Base-by-base conservation (phyloP, 2,888 invertebrate genomes). In the Nezara viridula region DNA sequence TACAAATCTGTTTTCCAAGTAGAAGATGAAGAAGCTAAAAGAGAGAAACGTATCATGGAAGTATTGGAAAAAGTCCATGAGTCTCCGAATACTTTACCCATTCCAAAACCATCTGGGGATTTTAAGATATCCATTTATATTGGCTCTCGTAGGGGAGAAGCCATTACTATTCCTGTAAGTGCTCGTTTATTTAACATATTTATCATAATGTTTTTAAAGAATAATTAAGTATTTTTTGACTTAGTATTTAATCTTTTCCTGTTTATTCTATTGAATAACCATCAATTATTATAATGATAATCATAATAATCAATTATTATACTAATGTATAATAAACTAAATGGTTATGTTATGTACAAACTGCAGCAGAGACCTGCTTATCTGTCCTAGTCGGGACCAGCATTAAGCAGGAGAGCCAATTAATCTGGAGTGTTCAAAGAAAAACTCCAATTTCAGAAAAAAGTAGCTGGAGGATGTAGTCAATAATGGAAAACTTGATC, bases 1-100 rank as follows among this genome's bases (percentile, higher is more conserved):
- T 97, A 96, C 92, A 95, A 96, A 90, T 94, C 95, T 90, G 94
- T 98, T n/a, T 98, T 98, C 94, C 95, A 96, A 91, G 95, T 97
- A 85, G 95, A 96, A n/a, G 94, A 95, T 0, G 95, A 94, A 4
- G 97, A 98, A 93, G 93, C 95, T 88, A 95, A 95, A 89, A 95
- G 95, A 89, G 98, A 98, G 92, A 95, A 95, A 88, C 95, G 95
- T 88, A 97, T 98, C 93, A 93, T 96, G 87, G 94, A 95, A 90
- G 96, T 97, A 5, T 93, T 98, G 86, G 95, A 96, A 93, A 94
- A 47, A 91, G 92, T 86, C 94, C 95, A 14, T 94, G 95, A 92
- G 37, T 91, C 91, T 49, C 90, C 90, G 9, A 94, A 94, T 0
- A 94, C 94, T 9, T 94, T 95, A 0, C 93, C 94, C 88, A 94